phyloP scores from a whole-genome alignment of 2,888 invertebrate genomes.

The Mythimna impura region DNA sequence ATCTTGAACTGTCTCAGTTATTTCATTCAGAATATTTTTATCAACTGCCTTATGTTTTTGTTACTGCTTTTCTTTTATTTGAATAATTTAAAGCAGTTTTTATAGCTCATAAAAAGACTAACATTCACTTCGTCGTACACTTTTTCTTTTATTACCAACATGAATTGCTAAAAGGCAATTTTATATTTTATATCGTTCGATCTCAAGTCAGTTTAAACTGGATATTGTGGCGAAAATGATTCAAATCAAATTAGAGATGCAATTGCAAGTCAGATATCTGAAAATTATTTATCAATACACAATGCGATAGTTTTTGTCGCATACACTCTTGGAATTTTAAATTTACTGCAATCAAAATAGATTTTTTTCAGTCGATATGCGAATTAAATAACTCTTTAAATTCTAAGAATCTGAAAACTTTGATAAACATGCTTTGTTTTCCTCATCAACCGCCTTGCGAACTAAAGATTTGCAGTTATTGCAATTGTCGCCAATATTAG shows the following conservation, averaged over 20 bases:
- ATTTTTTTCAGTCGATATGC: background rate
- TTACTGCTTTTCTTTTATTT: slow-evolving; percentile 24
- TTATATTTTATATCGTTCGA: slow-evolving; percentile 18
- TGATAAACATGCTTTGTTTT: slow-evolving; percentile 12
- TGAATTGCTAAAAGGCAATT: background rate
- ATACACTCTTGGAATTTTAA: background rate
- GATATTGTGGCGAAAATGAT: background rate
- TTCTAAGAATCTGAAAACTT: slow-evolving; percentile 29
- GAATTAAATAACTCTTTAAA: background rate
- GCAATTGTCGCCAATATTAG: slow-evolving; percentile 16
- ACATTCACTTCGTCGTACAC: slow-evolving; percentile 39
- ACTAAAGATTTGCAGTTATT: background rate
- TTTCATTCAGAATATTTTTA: slow-evolving; percentile 48
- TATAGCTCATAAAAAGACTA: slow-evolving; percentile 41
- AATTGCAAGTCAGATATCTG: slow-evolving; percentile 18
- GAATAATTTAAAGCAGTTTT: slow-evolving; percentile 50
- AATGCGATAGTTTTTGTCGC: slow-evolving; percentile 26
- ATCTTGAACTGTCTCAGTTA: slow-evolving; percentile 14
- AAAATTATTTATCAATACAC: slow-evolving; percentile 8
- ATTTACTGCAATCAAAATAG: background rate
- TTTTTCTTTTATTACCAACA: slow-evolving; percentile 25
- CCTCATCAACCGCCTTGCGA: background rate
- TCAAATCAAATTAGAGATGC: slow-evolving; percentile 3
- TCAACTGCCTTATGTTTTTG: slow-evolving; percentile 38
- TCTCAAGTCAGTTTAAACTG: slow-evolving; percentile 3